Conservation (phyloP, 2,113 vertebrate species). For the Nyctereutes procyonoides region DNA sequence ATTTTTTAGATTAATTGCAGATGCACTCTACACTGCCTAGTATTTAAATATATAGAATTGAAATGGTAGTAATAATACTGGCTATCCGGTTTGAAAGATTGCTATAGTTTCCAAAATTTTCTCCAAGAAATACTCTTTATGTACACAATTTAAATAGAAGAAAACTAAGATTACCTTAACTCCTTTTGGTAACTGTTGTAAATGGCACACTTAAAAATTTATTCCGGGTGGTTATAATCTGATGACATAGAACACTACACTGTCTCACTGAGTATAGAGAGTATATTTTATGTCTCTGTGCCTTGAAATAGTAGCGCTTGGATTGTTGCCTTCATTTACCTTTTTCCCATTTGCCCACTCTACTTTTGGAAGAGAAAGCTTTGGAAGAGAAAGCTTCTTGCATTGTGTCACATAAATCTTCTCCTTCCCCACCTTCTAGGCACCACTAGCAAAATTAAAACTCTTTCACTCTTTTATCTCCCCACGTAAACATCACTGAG, state of each 20-base stretch:
- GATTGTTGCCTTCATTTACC: neutral
- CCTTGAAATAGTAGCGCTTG: neutral
- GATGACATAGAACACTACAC: neutral
- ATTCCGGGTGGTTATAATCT: neutral
- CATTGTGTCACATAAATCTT: neutral
- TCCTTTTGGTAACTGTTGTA: constrained; percentile 22
- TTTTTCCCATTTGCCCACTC: neutral
- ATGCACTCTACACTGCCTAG: neutral
- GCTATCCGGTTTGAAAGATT: neutral
- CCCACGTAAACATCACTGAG: neutral
- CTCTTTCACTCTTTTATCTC: neutral
- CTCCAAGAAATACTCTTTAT: neutral
- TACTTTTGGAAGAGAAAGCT: neutral
- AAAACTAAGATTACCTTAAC: constrained; percentile 7
- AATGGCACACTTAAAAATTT: constrained; percentile 48
- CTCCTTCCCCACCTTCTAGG: neutral
- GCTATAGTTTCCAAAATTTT: constrained; percentile 10
- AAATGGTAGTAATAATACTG: neutral
- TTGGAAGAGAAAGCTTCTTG: neutral
- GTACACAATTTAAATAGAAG: neutral
- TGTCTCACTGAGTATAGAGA: neutral
- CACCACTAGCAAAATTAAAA: neutral
- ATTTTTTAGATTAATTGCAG: constrained; percentile 22
- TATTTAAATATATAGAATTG: neutral
- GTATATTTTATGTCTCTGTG: neutral